Percentiles rank a stretch among this genome's conserved stretches.
These are phyloP conservation scores for Acanthopagrus latus DNA, from an alignment of 2,797 vertebrate genomes.

Conservation along the genomic window DNA sequence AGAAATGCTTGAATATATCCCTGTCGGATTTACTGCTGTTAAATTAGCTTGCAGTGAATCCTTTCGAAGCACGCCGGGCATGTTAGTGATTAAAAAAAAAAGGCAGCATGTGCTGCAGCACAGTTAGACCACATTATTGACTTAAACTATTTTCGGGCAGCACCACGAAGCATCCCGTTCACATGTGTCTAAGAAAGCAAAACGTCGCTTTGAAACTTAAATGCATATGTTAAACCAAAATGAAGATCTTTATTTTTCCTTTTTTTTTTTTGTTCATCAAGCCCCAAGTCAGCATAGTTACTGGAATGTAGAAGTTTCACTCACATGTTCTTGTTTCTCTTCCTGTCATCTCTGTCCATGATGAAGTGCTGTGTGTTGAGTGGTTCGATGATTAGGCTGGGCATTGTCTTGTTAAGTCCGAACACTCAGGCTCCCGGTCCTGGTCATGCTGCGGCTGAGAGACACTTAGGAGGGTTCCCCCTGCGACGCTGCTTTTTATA, in stretches of 20 bases:
- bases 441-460: conserved; percentile 80
- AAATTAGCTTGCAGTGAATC: conserved; percentile 44
- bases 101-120: conserved; percentile 15
- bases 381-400: conserved; percentile 71
- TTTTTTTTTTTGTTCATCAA: neutral
- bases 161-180: conserved; percentile 1
- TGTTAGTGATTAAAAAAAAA: conserved; percentile 48
- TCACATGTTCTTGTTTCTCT: conserved; percentile 85
- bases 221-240: neutral
- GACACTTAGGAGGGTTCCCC: conserved; percentile 76
- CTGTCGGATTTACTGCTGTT: conserved; percentile 47
- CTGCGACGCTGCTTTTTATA: conserved; percentile 76
- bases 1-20: conserved; percentile 57
- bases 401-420: conserved; percentile 79
- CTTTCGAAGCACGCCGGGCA: conserved; percentile 48
- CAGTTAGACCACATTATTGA: conserved; percentile 22
- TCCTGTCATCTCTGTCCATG: conserved; percentile 84
- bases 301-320: conserved; percentile 52
- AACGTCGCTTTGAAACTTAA: neutral
- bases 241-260: too few relatives aligned
- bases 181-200: neutral
- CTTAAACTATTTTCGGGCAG: conserved; percentile 43
- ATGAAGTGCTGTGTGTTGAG: conserved; percentile 73
- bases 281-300: neutral
- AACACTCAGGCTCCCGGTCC: conserved; percentile 65